Percentiles rank a stretch among this genome's conserved stretches.
Evolutionary conservation across 2,888 invertebrate genomes (phyloP).

Genomic region (Scaptomyza caliginosa): DNA sequence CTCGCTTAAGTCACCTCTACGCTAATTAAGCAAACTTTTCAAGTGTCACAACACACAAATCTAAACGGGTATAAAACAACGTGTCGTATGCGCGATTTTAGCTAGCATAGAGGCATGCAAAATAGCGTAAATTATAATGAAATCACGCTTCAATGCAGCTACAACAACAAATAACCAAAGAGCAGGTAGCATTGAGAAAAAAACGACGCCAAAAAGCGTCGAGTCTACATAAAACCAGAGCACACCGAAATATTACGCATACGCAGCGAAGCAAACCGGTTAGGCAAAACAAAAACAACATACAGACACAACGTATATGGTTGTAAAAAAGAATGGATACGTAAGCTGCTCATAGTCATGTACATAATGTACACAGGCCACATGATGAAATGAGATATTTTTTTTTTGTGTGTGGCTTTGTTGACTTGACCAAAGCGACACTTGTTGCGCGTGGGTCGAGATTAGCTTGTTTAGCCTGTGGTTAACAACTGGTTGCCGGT

Average conservation of each 20-base stretch:
- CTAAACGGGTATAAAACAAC: constrained; percentile 16
- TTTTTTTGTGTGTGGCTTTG: constrained; percentile 34
- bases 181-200: constrained; percentile 44
- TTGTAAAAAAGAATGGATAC: constrained; percentile 18
- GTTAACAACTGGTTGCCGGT: constrained; percentile 8
- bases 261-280: constrained; percentile 71
- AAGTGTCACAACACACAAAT: constrained; percentile 49
- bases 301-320: constrained; percentile 24
- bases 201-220: constrained; percentile 27
- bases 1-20: constrained; percentile 15
- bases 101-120: constrained; percentile 48
- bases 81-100: constrained; percentile 39
- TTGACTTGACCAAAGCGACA: constrained; percentile 58
- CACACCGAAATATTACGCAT: constrained; percentile 56
- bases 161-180: constrained; percentile 27
- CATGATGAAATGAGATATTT: constrained; percentile 51
- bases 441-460: constrained; percentile 66
- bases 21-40: constrained; percentile 62
- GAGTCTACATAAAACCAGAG: constrained; percentile 42
- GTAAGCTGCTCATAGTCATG: constrained; percentile 3
- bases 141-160: constrained; percentile 66
- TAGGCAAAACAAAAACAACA: constrained; percentile 52
- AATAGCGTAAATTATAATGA: constrained; percentile 64
- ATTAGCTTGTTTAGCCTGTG: constrained; percentile 24
- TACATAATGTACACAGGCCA: constrained; percentile 10